phyloP scores from a whole-genome alignment of 2,888 invertebrate genomes.

The Cephus spinipes region DNA sequence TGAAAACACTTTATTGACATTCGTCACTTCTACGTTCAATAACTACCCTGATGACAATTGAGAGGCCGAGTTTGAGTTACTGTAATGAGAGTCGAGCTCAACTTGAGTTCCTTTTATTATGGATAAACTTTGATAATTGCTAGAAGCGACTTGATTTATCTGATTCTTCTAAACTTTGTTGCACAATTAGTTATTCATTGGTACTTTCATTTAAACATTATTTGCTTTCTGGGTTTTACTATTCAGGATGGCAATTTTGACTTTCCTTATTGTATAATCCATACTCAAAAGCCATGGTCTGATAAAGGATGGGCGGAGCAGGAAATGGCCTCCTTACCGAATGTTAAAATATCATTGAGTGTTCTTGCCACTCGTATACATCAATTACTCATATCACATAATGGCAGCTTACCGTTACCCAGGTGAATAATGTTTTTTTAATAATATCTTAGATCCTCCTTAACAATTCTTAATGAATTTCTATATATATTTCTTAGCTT shows the following conservation, averaged over 20 bases:
- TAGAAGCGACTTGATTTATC: conserved; percentile 39
- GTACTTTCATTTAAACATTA: conserved; percentile 4
- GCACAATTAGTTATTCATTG: neutral
- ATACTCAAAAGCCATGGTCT: conserved; percentile 72
- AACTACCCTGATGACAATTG: conserved; percentile 43
- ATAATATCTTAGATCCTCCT: conserved; percentile 25
- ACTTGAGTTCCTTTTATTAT: conserved; percentile 44
- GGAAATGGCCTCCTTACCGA: conserved; percentile 75
- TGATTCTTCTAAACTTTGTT: neutral
- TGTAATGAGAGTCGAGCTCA: conserved; percentile 49
- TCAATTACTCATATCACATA: conserved; percentile 78
- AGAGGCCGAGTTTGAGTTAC: conserved; percentile 60
- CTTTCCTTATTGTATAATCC: conserved; percentile 75
- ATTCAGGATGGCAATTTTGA: conserved; percentile 67
- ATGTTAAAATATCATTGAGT: conserved; percentile 72
- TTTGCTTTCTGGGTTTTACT: conserved; percentile 17
- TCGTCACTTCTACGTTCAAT: conserved; percentile 6
- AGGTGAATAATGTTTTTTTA: conserved; percentile 71
- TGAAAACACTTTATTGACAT: neutral
- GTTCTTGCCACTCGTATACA: conserved; percentile 76
- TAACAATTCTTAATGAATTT: neutral
- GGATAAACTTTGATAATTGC: conserved; percentile 50
- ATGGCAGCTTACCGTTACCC: conserved; percentile 81
- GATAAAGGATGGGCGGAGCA: conserved; percentile 82
- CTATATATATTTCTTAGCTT: conserved; percentile 70